Evolutionary conservation across 2,888 invertebrate genomes (phyloP).

Genomic region (Lissonota sp.): DNA sequence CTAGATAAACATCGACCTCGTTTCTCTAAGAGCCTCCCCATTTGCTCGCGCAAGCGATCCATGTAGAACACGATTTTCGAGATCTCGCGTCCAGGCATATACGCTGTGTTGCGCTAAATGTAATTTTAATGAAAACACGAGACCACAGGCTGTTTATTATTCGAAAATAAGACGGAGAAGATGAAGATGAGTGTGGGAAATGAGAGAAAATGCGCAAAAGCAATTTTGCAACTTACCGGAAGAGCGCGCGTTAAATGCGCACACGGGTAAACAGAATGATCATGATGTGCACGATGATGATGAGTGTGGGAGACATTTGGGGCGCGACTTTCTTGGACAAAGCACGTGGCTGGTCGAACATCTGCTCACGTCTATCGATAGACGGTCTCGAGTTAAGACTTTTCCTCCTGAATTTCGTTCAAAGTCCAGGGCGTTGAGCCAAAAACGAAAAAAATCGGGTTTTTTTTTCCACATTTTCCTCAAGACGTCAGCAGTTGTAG

Average conservation of each 20-base stretch:
- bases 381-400: background rate
- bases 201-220: slow-evolving; percentile 10
- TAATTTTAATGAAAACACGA: slow-evolving; percentile 47
- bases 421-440: background rate
- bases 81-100: slow-evolving; percentile 15
- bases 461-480: slow-evolving; percentile 4
- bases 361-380: slow-evolving; percentile 33
- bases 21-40: slow-evolving; percentile 61
- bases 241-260: slow-evolving; percentile 32
- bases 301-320: background rate
- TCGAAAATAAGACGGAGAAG: background rate
- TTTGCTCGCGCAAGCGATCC: slow-evolving; percentile 33
- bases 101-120: slow-evolving; percentile 17
- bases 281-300: too few relatives aligned
- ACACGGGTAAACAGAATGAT: slow-evolving; percentile 22
- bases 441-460: slow-evolving; percentile 11
- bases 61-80: slow-evolving; percentile 16
- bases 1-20: slow-evolving; percentile 63
- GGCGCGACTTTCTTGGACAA: slow-evolving; percentile 17
- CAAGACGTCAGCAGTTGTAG: slow-evolving; percentile 2
- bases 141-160: slow-evolving; percentile 35
- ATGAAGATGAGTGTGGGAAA: background rate
- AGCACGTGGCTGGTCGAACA: slow-evolving; percentile 21
- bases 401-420: background rate
- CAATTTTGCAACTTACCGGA: slow-evolving; percentile 51